Conservation (phyloP, 1,140 invertebrate species). For the Sinonovacula constricta region DNA sequence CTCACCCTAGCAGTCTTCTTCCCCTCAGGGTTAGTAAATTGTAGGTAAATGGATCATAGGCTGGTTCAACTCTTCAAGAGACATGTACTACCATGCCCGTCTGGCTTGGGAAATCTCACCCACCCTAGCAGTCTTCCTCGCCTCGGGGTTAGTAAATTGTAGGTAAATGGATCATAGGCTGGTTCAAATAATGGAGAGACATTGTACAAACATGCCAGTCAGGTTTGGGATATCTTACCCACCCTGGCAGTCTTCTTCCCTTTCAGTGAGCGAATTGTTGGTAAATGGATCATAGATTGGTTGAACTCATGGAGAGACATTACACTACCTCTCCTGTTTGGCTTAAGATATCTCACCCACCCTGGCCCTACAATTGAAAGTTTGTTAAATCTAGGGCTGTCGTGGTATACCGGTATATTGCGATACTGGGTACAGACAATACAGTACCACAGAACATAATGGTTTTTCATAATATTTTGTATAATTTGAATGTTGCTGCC, state of each 20-base stretch:
- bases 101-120: conserved; percentile 98
- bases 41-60: too few species aligned
- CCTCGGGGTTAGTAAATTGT: conserved; percentile 83
- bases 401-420: too few species aligned
- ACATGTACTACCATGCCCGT: conserved; percentile 90
- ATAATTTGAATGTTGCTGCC: too few species aligned
- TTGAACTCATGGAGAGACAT: too few species aligned
- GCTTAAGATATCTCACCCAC: conserved; percentile 97
- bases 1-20: conserved; percentile 94
- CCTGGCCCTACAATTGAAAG: too few species aligned
- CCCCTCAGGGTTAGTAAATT: conserved; percentile 82
- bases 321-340: conserved; percentile 89
- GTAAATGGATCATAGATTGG: too few species aligned
- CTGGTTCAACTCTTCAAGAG: conserved; percentile 86
- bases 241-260: conserved; percentile 94
- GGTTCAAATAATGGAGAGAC: conserved; percentile 85
- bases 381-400: too few species aligned
- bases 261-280: conserved; percentile 78
- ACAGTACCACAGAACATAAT: too few species aligned
- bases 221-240: conserved; percentile 98
- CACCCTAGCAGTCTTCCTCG: conserved; percentile 92
- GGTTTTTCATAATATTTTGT: too few species aligned
- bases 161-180: too few species aligned
- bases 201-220: conserved; percentile 90
- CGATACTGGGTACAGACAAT: too few species aligned